phyloP scores from a whole-genome alignment of 2,888 invertebrate species.

The Spodoptera littoralis region DNA sequence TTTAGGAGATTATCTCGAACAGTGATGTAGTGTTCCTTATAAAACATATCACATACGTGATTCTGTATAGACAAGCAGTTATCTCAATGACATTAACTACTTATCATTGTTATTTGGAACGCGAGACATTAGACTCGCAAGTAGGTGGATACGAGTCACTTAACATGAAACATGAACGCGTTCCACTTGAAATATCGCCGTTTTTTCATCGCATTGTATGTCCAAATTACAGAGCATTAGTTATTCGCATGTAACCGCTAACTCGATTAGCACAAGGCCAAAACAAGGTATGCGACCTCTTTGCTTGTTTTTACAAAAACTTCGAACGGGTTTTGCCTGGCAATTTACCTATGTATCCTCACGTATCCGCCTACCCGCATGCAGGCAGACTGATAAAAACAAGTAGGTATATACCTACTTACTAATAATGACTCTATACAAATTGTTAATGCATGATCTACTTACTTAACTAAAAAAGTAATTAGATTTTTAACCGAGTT shows the following conservation, averaged over 20 bases:
- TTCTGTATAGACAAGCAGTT: slow-evolving; percentile 57
- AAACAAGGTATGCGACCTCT: slow-evolving; percentile 84
- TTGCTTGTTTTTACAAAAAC: slow-evolving; percentile 76
- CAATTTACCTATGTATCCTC: slow-evolving; percentile 63
- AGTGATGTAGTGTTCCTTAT: slow-evolving; percentile 58
- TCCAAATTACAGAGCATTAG: slow-evolving; percentile 78
- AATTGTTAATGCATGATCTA: slow-evolving; percentile 66
- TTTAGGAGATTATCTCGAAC: slow-evolving; percentile 70
- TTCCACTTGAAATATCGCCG: slow-evolving; percentile 62
- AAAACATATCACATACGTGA: slow-evolving; percentile 62
- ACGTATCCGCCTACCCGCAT: slow-evolving; percentile 70
- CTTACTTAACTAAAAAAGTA: slow-evolving; percentile 64
- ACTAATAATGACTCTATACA: slow-evolving; percentile 57
- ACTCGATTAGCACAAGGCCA: slow-evolving; percentile 85
- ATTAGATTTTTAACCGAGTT: slow-evolving; percentile 65
- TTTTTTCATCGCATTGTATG: slow-evolving; percentile 67
- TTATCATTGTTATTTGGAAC: slow-evolving; percentile 66
- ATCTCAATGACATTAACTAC: slow-evolving; percentile 58
- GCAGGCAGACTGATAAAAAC: slow-evolving; percentile 61
- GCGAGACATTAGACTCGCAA: slow-evolving; percentile 50
- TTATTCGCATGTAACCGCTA: slow-evolving; percentile 80
- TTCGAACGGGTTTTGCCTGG: slow-evolving; percentile 71
- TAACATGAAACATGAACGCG: slow-evolving; percentile 57
- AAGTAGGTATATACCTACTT: slow-evolving; percentile 13
- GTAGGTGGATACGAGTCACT: slow-evolving; percentile 62